phyloP scores from a whole-genome alignment of 2,888 invertebrate genomes.

The Dorcus parallelipipedus region DNA sequence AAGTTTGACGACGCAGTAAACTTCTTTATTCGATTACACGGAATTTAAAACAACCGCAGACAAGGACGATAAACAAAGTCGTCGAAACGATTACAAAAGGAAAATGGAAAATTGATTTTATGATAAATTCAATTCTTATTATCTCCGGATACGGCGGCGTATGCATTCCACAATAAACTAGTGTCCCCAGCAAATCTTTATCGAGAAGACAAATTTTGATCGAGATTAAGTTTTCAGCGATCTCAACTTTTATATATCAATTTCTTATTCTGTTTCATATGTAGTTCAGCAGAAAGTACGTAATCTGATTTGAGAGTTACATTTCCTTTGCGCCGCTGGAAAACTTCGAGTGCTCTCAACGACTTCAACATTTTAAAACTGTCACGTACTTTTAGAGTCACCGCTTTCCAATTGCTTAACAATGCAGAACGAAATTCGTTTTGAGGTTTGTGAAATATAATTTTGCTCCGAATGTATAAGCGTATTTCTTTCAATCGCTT shows the following conservation, averaged over 20 bases:
- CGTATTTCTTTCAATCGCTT: too few species aligned
- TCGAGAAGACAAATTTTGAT: background rate
- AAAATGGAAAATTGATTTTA: background rate
- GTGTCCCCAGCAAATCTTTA: background rate
- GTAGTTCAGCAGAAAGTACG: background rate
- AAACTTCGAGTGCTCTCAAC: too few species aligned
- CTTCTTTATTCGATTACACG: too few species aligned
- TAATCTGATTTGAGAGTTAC: background rate
- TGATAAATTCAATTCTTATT: background rate
- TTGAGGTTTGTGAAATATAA: too few species aligned
- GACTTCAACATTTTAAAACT: too few species aligned
- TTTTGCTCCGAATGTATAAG: too few species aligned
- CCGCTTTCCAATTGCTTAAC: too few species aligned
- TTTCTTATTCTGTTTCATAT: background rate
- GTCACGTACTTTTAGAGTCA: too few species aligned
- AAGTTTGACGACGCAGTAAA: too few species aligned
- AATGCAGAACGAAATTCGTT: too few species aligned
- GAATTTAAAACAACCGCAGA: too few species aligned
- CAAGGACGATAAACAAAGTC: too few species aligned
- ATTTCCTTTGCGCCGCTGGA: background rate
- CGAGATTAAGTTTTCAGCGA: background rate
- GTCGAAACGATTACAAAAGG: background rate
- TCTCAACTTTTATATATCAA: background rate
- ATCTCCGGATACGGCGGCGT: background rate
- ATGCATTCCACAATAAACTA: background rate